Evolutionary conservation across 2,888 invertebrate genomes (phyloP).

Genomic region (Eudemis profundana): DNA sequence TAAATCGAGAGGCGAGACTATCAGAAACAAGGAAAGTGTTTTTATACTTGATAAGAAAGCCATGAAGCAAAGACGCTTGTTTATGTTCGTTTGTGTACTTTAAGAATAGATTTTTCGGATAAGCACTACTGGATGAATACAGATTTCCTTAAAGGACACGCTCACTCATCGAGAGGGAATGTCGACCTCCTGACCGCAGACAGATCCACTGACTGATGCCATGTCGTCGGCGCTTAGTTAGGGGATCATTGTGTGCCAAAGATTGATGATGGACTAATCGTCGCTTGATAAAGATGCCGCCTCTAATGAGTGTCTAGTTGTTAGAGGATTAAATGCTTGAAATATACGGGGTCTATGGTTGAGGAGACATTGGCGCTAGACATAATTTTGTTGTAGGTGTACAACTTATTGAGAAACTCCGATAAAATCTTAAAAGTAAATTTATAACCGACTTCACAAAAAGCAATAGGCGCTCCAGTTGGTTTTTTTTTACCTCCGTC

Average conservation of each 20-base stretch:
- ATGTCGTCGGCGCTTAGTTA: slow-evolving; percentile 73
- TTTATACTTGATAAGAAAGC: too few relatives aligned
- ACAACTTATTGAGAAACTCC: too few relatives aligned
- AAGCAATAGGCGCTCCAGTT: too few relatives aligned
- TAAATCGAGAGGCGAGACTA: too few relatives aligned
- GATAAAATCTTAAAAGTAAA: too few relatives aligned
- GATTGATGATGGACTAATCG: slow-evolving; percentile 75
- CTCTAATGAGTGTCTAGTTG: slow-evolving; percentile 38
- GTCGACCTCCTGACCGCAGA: slow-evolving; percentile 58
- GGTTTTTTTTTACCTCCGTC: too few relatives aligned
- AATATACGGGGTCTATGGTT: slow-evolving; percentile 18
- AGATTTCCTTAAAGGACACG: slow-evolving; percentile 10
- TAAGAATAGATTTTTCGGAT: too few relatives aligned
- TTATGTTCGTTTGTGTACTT: too few relatives aligned
- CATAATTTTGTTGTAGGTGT: too few relatives aligned
- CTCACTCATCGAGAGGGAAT: slow-evolving; percentile 46
- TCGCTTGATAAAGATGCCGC: slow-evolving; percentile 59
- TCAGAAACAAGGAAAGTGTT: background rate
- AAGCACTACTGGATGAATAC: background rate
- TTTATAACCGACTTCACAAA: too few relatives aligned
- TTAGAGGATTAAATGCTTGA: slow-evolving; percentile 30
- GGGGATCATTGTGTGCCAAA: slow-evolving; percentile 71
- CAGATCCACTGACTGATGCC: slow-evolving; percentile 61
- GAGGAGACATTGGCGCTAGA: background rate
- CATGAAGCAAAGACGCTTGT: too few relatives aligned